Percentiles rank a stretch among this genome's conserved stretches.
Evolutionary conservation across 2,797 vertebrate genomes (phyloP).

Genomic region (Tamandua tetradactyla): DNA sequence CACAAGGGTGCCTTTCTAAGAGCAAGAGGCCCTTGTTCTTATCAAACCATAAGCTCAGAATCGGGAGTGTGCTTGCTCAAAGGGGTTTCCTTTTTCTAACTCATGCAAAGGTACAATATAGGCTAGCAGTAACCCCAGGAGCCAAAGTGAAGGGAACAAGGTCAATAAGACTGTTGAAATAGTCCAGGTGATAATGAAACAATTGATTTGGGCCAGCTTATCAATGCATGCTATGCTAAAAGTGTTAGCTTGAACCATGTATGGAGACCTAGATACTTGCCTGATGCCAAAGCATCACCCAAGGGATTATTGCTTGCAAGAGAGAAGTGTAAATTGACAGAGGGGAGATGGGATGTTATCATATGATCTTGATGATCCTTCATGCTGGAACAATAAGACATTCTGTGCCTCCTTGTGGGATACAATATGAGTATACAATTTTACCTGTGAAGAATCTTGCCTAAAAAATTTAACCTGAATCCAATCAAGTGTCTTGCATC

Average conservation of each 20-base stretch:
- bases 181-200: neutral
- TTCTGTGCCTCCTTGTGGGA: neutral
- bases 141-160: neutral
- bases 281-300: neutral
- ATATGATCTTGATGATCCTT: neutral
- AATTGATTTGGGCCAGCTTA: neutral
- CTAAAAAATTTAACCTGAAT: conserved; percentile 45
- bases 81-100: neutral
- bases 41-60: neutral
- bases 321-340: neutral
- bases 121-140: neutral
- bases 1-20: neutral
- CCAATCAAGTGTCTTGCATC: neutral
- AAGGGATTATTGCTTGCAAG: neutral
- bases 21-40: neutral
- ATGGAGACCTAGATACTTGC: neutral
- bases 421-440: neutral
- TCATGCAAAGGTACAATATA: neutral
- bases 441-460: neutral
- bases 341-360: neutral
- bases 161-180: neutral
- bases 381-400: neutral
- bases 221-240: neutral
- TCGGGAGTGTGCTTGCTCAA: neutral
- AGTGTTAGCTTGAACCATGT: neutral